Evolutionary conservation across 2,113 vertebrate genomes (phyloP).

Genomic region (Furnarius figulus): DNA sequence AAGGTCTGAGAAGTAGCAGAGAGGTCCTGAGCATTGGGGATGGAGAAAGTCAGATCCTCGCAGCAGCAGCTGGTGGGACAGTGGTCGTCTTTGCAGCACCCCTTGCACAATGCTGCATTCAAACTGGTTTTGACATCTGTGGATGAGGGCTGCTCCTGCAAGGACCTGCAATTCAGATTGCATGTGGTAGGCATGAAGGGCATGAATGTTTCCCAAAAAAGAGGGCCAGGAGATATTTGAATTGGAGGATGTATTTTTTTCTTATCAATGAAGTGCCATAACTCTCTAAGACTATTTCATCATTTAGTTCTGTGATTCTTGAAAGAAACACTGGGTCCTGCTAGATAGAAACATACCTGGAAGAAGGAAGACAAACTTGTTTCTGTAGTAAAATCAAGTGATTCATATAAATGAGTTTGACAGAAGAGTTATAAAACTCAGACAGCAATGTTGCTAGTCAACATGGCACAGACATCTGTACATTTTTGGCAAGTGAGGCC

Average conservation of each 20-base stretch:
- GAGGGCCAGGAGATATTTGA: background rate
- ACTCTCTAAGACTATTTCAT: background rate
- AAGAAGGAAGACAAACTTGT: background rate
- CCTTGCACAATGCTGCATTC: background rate
- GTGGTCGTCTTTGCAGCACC: background rate
- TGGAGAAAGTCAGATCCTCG: background rate
- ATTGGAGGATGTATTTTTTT: background rate
- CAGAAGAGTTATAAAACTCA: background rate
- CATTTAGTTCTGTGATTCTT: background rate
- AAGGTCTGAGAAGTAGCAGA: background rate
- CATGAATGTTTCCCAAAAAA: background rate
- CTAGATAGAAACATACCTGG: background rate
- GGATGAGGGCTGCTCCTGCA: background rate
- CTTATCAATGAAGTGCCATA: background rate
- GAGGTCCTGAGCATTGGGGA: background rate
- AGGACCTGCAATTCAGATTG: background rate
- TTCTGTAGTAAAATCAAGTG: background rate
- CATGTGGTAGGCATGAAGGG: background rate
- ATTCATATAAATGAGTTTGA: background rate
- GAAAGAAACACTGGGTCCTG: background rate
- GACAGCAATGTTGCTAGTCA: background rate
- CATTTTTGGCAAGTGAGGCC: background rate
- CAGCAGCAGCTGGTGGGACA: background rate
- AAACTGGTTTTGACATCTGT: background rate
- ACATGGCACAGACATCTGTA: background rate